Conservation (phyloP, 2,888 invertebrate species). For the Poecilobothrus nobilitatus region DNA sequence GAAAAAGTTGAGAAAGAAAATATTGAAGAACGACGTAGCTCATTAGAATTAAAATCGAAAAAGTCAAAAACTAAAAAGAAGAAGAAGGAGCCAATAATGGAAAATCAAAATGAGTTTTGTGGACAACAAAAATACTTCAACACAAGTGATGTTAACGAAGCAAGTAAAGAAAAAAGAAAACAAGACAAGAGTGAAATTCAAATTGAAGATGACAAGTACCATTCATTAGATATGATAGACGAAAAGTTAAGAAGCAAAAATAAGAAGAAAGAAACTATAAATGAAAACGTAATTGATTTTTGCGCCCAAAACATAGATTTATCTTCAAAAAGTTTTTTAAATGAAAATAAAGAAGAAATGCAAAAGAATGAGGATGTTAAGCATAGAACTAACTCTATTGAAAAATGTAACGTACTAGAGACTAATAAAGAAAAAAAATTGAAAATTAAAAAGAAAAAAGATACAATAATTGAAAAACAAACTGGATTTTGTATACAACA, state of each 20-base stretch:
- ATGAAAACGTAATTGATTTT: background rate
- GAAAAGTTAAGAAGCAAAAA: background rate
- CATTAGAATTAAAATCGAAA: background rate
- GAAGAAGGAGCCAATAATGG: background rate
- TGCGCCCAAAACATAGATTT: background rate
- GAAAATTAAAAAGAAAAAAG: too few species aligned
- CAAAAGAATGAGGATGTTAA: too few species aligned
- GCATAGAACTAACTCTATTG: too few species aligned
- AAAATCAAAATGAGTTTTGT: background rate
- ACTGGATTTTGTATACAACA: too few species aligned
- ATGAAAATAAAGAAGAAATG: too few species aligned
- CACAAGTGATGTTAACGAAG: constrained; percentile 7
- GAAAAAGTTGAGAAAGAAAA: too few species aligned
- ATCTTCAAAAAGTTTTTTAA: too few species aligned
- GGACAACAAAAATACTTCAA: constrained; percentile 7
- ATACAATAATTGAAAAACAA: too few species aligned
- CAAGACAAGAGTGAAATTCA: constrained; percentile 23
- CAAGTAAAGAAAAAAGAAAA: constrained; percentile 12
- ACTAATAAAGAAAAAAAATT: too few species aligned
- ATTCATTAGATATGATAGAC: background rate
- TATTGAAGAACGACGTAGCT: background rate
- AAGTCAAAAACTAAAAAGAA: background rate
- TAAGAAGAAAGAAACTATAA: background rate
- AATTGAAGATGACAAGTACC: background rate
- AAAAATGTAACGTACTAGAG: too few species aligned